A percentile compares a stretch with the other conserved stretches of the same genome.
Evolutionary conservation across 2,888 invertebrate species (phyloP).

Genomic region (Pristionchus arcanus): DNA sequence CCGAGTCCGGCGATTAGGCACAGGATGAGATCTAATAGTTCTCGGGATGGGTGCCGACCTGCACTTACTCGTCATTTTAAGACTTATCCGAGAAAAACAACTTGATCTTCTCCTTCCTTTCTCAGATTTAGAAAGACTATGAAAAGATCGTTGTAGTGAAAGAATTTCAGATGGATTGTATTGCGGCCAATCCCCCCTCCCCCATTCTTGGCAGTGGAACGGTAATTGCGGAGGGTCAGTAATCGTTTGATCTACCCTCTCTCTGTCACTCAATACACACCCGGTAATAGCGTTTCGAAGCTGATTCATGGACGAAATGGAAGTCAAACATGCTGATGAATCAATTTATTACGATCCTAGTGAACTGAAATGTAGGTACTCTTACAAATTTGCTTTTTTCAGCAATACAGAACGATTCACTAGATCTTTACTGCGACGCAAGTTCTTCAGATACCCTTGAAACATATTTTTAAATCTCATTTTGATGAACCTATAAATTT

Average conservation of each 20-base stretch:
- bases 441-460: too few relatives aligned
- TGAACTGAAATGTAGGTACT: neutral
- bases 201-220: neutral
- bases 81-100: neutral
- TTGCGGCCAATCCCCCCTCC: neutral
- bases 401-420: too few relatives aligned
- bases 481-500: neutral
- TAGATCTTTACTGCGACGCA: too few relatives aligned
- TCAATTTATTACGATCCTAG: neutral
- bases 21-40: neutral
- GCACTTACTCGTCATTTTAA: neutral
- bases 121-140: neutral
- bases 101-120: neutral
- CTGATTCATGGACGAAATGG: constrained; percentile 34
- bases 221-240: neutral
- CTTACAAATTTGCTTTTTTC: neutral
- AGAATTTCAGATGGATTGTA: neutral
- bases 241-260: constrained; percentile 10
- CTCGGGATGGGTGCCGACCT: neutral
- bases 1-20: neutral
- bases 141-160: neutral
- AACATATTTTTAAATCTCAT: too few relatives aligned
- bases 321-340: constrained; percentile 27
- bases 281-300: constrained; percentile 10
- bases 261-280: constrained; percentile 32